A percentile compares a stretch with the other conserved stretches of the same genome.
phyloP scores from a whole-genome alignment of 2,113 vertebrate genomes.

The Arizona elegans region DNA sequence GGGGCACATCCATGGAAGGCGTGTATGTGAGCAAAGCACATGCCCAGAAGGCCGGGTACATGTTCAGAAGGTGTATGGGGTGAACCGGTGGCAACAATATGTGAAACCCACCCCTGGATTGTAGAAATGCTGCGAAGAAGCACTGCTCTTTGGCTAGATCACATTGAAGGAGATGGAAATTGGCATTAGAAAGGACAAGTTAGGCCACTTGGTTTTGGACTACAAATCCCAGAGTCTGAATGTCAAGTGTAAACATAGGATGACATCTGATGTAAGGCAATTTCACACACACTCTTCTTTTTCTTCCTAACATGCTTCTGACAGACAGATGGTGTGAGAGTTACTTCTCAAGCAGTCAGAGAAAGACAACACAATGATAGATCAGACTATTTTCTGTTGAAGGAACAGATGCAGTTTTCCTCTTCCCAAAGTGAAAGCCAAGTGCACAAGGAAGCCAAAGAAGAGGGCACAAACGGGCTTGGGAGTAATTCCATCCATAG shows the following conservation, averaged over 20 bases:
- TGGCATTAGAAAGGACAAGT: not conserved
- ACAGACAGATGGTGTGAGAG: not conserved
- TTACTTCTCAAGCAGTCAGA: not conserved
- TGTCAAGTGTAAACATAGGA: not conserved
- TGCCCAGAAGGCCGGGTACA: too few species aligned
- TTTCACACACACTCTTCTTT: not conserved
- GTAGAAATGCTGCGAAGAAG: not conserved
- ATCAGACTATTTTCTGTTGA: not conserved
- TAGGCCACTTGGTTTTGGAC: not conserved
- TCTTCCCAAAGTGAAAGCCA: not conserved
- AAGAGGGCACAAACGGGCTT: not conserved
- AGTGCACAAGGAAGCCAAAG: not conserved
- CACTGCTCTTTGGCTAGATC: not conserved
- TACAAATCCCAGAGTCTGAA: not conserved
- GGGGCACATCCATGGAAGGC: too few species aligned
- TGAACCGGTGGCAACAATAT: too few species aligned
- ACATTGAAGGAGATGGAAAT: not conserved
- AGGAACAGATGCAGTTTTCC: not conserved
- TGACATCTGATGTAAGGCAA: not conserved
- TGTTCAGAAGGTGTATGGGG: too few species aligned
- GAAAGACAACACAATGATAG: not conserved
- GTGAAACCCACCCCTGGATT: not conserved
- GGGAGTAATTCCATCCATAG: not conserved
- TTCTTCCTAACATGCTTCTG: not conserved
- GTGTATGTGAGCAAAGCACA: too few species aligned